phyloP scores from a whole-genome alignment of 2,888 invertebrate genomes.

The Colletes collaris region DNA sequence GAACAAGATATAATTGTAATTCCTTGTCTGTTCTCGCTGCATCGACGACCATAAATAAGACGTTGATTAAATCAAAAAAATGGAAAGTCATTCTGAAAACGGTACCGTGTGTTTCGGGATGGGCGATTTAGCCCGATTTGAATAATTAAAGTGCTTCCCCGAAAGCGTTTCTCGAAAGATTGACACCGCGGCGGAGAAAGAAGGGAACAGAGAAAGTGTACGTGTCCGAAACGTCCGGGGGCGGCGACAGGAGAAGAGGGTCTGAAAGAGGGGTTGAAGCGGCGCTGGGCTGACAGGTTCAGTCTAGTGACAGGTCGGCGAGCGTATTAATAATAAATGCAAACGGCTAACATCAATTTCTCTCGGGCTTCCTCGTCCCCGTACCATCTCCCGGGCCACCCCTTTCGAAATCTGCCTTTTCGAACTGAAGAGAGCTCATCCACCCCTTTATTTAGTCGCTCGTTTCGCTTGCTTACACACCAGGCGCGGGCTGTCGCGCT shows the following conservation, averaged over 20 bases:
- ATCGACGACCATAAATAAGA: too few relatives aligned
- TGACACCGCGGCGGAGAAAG: slow-evolving; percentile 58
- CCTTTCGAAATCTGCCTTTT: slow-evolving; percentile 43
- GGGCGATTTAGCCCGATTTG: slow-evolving; percentile 65
- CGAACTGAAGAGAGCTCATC: slow-evolving; percentile 44
- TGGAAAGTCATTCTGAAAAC: background rate
- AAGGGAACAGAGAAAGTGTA: slow-evolving; percentile 42
- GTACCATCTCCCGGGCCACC: slow-evolving; percentile 39
- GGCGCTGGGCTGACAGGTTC: slow-evolving; percentile 75
- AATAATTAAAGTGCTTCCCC: slow-evolving; percentile 74
- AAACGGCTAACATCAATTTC: slow-evolving; percentile 81
- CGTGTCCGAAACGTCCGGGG: slow-evolving; percentile 54
- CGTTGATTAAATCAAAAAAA: too few relatives aligned
- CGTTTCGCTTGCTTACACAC: slow-evolving; percentile 68
- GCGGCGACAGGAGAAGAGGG: slow-evolving; percentile 70
- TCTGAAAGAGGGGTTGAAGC: slow-evolving; percentile 70
- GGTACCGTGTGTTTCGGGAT: slow-evolving; percentile 16
- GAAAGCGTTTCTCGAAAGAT: slow-evolving; percentile 60
- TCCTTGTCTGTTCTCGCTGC: too few relatives aligned
- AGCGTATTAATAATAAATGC: slow-evolving; percentile 82
- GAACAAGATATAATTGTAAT: too few relatives aligned
- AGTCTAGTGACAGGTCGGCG: slow-evolving; percentile 78
- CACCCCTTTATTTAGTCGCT: slow-evolving; percentile 68
- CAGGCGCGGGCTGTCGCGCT: slow-evolving; percentile 55
- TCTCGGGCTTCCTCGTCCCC: slow-evolving; percentile 66